phyloP scores from a whole-genome alignment of 2,797 vertebrate genomes.

The Squalus acanthias region DNA sequence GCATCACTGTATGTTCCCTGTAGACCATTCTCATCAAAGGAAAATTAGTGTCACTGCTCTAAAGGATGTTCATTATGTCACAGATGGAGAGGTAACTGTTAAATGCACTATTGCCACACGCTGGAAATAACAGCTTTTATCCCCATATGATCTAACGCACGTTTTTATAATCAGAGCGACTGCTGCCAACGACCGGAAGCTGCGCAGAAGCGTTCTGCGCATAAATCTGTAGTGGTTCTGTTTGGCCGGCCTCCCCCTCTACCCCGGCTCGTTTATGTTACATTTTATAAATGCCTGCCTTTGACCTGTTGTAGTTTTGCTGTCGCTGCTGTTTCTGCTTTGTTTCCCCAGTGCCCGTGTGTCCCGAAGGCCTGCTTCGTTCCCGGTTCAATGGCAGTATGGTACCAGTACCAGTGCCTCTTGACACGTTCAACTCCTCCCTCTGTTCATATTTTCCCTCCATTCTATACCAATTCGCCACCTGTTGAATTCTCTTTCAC shows the following conservation, averaged over 20 bases:
- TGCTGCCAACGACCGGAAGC: too few relatives aligned
- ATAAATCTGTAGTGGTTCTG: background rate
- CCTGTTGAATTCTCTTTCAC: background rate
- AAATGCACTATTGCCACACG: background rate
- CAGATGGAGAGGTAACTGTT: background rate
- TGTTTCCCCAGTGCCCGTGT: slow-evolving; percentile 40
- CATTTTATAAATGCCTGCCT: slow-evolving; percentile 36
- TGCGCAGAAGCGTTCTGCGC: too few relatives aligned
- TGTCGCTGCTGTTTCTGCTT: background rate
- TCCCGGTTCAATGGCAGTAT: slow-evolving; percentile 91
- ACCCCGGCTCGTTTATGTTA: background rate
- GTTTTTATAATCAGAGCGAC: too few relatives aligned
- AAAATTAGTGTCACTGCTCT: background rate
- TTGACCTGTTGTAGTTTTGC: background rate
- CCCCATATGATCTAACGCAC: background rate
- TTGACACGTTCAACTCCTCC: slow-evolving; percentile 64
- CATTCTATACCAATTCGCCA: background rate
- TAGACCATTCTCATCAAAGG: background rate
- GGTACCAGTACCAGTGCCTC: slow-evolving; percentile 98
- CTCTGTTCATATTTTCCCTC: background rate
- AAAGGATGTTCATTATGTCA: background rate
- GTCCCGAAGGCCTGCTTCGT: background rate
- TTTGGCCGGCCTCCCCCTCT: slow-evolving; percentile 40
- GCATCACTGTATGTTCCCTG: background rate
- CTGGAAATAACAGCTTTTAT: background rate